phyloP scores from a whole-genome alignment of 1,140 invertebrate species.

The Teleopsis dalmanni region DNA sequence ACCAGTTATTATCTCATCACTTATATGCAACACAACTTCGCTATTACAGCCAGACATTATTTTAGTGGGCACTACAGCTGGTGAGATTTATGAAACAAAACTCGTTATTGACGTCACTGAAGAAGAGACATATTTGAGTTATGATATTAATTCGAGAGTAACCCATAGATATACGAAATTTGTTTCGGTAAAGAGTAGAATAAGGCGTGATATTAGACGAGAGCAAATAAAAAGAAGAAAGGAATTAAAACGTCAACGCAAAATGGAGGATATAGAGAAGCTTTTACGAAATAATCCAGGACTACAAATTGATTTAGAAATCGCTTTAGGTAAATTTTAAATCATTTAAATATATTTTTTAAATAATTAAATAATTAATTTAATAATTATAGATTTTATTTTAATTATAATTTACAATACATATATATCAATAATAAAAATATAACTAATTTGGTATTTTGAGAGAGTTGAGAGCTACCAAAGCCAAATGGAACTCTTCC shows the following conservation, averaged over 20 bases:
- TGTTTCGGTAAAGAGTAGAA: conserved; percentile 52
- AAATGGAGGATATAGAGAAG: conserved; percentile 49
- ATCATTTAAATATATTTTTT: neutral
- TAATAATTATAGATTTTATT: too few relatives aligned
- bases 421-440: too few relatives aligned
- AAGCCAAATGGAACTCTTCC: too few relatives aligned
- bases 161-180: conserved; percentile 47
- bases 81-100: conserved; percentile 49
- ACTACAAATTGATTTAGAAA: conserved; percentile 52
- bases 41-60: conserved; percentile 38
- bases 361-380: neutral
- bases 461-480: too few relatives aligned
- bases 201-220: conserved; percentile 46
- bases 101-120: conserved; percentile 45
- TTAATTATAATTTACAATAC: too few relatives aligned
- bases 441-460: too few relatives aligned
- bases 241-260: conserved; percentile 49
- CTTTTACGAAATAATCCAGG: conserved; percentile 50
- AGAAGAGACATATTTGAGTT: conserved; percentile 46
- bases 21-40: neutral
- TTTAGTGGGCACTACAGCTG: conserved; percentile 49
- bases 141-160: conserved; percentile 37
- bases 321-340: conserved; percentile 45
- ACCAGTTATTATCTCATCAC: neutral
- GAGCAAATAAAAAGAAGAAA: conserved; percentile 44